Evolutionary conservation across 1,140 invertebrate species (phyloP).

Genomic region (Physella acuta): DNA sequence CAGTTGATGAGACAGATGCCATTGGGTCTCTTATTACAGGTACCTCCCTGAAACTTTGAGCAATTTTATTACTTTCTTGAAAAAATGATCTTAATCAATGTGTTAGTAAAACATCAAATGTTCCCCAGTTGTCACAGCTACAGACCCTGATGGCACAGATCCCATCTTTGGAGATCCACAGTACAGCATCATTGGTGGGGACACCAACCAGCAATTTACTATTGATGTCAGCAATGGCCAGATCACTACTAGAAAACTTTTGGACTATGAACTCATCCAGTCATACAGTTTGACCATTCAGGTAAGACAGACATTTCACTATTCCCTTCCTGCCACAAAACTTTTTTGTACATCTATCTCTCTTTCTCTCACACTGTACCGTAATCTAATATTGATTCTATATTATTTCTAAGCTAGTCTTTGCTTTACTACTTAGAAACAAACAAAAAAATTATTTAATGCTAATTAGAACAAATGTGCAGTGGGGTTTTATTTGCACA

Average conservation of each 20-base stretch:
- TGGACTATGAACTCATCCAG: constrained; percentile 37
- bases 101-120: too few species aligned
- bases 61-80: background rate
- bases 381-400: too few species aligned
- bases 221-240: constrained; percentile 37
- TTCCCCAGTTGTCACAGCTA: constrained; percentile 32
- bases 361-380: background rate
- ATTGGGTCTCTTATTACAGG: constrained; percentile 30
- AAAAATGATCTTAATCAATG: too few species aligned
- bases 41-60: background rate
- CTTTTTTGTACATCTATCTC: background rate
- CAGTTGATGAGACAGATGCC: constrained; percentile 29
- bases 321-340: too few species aligned
- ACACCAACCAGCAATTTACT: constrained; percentile 35
- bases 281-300: constrained; percentile 33
- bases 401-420: too few species aligned
- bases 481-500: too few species aligned
- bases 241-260: constrained; percentile 25
- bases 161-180: constrained; percentile 29
- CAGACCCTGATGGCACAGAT: constrained; percentile 32
- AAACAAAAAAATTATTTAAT: too few species aligned
- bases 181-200: constrained; percentile 39
- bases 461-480: too few species aligned
- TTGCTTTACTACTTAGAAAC: too few species aligned
- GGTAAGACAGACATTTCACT: too few species aligned